Base-by-base conservation (phyloP, 1,140 invertebrate genomes). In the Bradysia coprophila region DNA sequence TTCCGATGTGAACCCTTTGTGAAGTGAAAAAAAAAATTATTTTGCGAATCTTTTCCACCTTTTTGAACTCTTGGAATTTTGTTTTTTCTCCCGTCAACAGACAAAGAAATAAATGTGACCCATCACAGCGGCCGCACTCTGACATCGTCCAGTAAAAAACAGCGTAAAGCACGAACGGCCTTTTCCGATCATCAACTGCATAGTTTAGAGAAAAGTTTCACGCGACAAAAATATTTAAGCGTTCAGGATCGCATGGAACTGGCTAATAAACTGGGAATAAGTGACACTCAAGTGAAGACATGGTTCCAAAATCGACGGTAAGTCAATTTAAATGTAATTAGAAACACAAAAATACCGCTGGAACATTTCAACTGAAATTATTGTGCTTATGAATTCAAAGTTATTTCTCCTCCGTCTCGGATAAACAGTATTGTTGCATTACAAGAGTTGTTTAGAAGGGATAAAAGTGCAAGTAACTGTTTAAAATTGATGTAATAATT, bases 261-360 rank as follows among this genome's bases (percentile, higher is more conserved):
- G 40, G 92, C 92, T 0, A 82, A 87, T 16, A 89, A 91, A 60
- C 69, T 96, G 21, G 84, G 86, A 46, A 72, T 97, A 21, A 90
- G 84, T 1, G 92, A 97, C 60, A 96, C 92, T 4, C 92, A 97
- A 73, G 91, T 96, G 47, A 96, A 96, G 63, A 95, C 91, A 41
- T 96, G 91, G 91, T 96, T 95, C 63, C 91, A 96, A 64, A 95
- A 96, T 61, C 72, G 91, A 73, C 78, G 91, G 88, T 93, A 62
- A 72, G 71, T 56, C 38, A 40, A 21, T 43, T 28, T n/a, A 33
- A 31, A 21, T 19, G n/a, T 39, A 16, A 28, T 5, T 5, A 42
- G 5, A 42, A 31, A 42, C 24, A 38, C 9, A 10, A 33, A 42
- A 31, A 10, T 16, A 36, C 8, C 23, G 8, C 19, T 15, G 4